phyloP scores from a whole-genome alignment of 2,797 vertebrate genomes.

The Carcharodon carcharias region DNA sequence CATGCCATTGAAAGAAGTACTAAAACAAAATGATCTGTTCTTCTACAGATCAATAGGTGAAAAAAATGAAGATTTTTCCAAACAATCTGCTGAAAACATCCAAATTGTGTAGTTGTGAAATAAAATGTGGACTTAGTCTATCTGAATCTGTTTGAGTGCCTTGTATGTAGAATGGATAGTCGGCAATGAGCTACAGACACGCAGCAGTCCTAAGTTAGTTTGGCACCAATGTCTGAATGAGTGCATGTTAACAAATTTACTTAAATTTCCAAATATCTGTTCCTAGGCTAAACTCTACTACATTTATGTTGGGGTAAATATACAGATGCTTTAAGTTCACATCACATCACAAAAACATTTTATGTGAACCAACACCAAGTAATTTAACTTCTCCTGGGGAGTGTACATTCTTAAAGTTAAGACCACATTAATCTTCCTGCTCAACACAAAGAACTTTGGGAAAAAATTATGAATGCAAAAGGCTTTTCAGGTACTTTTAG shows the following conservation, averaged over 20 bases:
- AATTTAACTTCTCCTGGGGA: neutral
- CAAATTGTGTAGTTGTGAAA: slow-evolving; percentile 8
- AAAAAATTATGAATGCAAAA: neutral
- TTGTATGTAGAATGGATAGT: slow-evolving; percentile 24
- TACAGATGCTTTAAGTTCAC: neutral
- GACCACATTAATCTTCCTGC: neutral
- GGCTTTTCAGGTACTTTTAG: neutral
- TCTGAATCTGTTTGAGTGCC: slow-evolving; percentile 26
- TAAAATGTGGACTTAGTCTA: slow-evolving; percentile 28
- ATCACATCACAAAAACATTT: neutral
- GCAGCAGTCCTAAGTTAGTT: neutral
- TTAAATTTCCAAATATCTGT: neutral
- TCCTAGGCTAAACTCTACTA: neutral
- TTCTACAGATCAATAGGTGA: slow-evolving; percentile 29
- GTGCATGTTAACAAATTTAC: neutral
- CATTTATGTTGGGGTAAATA: neutral
- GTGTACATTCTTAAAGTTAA: neutral
- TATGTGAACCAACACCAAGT: neutral
- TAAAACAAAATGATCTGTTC: slow-evolving; percentile 32
- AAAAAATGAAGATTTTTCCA: slow-evolving; percentile 6
- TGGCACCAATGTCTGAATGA: neutral
- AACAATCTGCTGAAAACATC: slow-evolving; percentile 19
- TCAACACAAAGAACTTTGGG: neutral
- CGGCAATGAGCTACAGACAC: neutral
- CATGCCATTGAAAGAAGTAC: slow-evolving; percentile 27